These are phyloP conservation scores for Ormyrus labotus DNA, from an alignment of 2,888 invertebrate genomes.

Conservation along the genomic window DNA sequence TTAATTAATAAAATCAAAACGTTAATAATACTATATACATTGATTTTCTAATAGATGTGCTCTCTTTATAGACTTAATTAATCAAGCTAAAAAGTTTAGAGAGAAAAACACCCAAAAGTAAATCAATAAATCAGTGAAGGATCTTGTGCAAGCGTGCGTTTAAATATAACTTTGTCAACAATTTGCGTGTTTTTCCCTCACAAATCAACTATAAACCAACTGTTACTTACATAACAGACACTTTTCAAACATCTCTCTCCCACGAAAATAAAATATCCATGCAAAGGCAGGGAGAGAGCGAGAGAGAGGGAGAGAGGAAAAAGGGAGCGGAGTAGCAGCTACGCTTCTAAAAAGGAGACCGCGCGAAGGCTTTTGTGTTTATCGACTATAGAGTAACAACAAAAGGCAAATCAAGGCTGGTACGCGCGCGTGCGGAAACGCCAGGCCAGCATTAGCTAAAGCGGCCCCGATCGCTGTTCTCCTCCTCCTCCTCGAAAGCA, in stretches of 20 bases:
- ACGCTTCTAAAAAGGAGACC: no score
- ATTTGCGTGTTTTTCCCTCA: constrained; percentile 1
- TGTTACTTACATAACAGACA: constrained; percentile 33
- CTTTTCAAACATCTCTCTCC: neutral
- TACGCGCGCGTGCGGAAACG: neutral
- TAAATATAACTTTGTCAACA: constrained; percentile 44
- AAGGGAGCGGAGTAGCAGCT: neutral
- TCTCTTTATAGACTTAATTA: neutral
- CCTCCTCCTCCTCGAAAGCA: neutral
- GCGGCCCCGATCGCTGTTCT: neutral
- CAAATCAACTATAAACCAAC: neutral
- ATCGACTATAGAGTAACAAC: neutral
- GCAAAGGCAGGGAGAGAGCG: neutral
- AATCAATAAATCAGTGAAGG: constrained; percentile 5
- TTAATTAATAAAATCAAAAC: no score
- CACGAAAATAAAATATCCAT: no score
- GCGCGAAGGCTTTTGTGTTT: neutral
- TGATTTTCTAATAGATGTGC: neutral
- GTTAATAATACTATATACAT: neutral
- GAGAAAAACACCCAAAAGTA: neutral
- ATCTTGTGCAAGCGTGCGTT: constrained; percentile 17
- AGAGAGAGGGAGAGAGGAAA: neutral
- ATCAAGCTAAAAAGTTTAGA: neutral
- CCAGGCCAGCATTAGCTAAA: constrained; percentile 1
- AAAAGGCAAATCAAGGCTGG: neutral